Conservation (phyloP, 2,113 vertebrate species). For the Halichoerus grypus region DNA sequence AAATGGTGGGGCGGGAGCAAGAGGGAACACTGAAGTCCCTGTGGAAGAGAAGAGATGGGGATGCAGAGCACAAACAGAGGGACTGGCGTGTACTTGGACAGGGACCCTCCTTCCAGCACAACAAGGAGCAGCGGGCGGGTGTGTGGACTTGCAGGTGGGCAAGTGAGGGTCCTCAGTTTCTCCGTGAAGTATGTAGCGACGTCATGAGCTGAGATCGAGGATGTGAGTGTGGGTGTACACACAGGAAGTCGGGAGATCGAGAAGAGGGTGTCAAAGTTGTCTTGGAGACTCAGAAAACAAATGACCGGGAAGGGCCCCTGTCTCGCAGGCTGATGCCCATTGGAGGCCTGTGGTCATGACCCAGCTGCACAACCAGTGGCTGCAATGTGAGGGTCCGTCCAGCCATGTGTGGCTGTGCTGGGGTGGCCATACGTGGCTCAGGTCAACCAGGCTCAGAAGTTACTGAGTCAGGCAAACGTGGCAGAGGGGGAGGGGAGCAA, state of each 20-base stretch:
- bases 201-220: not conserved
- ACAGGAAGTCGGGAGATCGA: not conserved
- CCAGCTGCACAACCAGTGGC: not conserved
- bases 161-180: not conserved
- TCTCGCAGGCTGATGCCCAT: not conserved
- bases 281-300: not conserved
- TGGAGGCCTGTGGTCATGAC: not conserved
- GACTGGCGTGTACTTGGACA: not conserved
- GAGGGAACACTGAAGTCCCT: too few species aligned
- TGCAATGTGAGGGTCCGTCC: not conserved
- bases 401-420: not conserved
- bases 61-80: not conserved
- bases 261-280: too few species aligned
- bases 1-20: not conserved
- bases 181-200: not conserved
- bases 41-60: not conserved
- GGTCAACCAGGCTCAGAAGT: not conserved
- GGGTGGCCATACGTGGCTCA: not conserved
- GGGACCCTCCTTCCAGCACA: not conserved
- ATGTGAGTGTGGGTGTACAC: not conserved
- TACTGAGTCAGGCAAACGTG: not conserved
- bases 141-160: not conserved
- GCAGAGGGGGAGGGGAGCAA: not conserved
- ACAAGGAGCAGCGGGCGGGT: not conserved
- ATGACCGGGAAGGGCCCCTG: not conserved